Base-by-base conservation (phyloP, 2,888 invertebrate genomes). In the Leucania comma region DNA sequence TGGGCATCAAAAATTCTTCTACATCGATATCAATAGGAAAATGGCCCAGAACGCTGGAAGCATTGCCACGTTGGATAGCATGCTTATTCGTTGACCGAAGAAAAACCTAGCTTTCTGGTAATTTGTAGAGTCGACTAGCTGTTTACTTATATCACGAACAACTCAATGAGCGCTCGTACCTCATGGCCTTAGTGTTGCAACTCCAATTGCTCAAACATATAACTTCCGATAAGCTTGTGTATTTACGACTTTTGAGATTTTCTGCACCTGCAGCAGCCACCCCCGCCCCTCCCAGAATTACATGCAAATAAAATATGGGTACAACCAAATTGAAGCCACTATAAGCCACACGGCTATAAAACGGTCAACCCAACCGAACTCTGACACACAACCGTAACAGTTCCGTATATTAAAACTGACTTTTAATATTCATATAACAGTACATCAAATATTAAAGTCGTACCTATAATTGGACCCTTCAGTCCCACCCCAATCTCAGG, bases 401-500 rank as follows among this genome's bases (percentile, higher is more conserved):
- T 59, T 72, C 29, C 32, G 42, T 60, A 38, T 62, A 57, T 72
- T 59, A 51, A 72, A 72, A 59, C 50, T 38, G 38, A 50, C 61
- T 60, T 77, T 54, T 60, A 77, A 66, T 72, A 74, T 75, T 60
- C 62, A 59, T 70, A 62, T 60, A 67, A 73, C 54, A 69, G 62
- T 48, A 72, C 60, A 70, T 54, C n/a, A 67, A 64, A 72, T 65
- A 84, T 78, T 75, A 75, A 72, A 75, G 74, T 42, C 35, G 54
- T 62, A 53, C 48, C 64, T 73, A 60, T 75, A 75, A 78, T 82
- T 84, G 75, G n/a, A 61, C 53, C 73, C 50, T 68, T 69, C 65
- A 62, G 20, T 42, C 38, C 29, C 70, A 61, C 59, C 72, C 76
- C 72, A 72, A 82, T 75, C 61, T 75, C 85, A 83, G 77, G 77